Conservation (phyloP, 37 sponge, comb jelly and placozoan species). For the Halichondria panicea region DNA sequence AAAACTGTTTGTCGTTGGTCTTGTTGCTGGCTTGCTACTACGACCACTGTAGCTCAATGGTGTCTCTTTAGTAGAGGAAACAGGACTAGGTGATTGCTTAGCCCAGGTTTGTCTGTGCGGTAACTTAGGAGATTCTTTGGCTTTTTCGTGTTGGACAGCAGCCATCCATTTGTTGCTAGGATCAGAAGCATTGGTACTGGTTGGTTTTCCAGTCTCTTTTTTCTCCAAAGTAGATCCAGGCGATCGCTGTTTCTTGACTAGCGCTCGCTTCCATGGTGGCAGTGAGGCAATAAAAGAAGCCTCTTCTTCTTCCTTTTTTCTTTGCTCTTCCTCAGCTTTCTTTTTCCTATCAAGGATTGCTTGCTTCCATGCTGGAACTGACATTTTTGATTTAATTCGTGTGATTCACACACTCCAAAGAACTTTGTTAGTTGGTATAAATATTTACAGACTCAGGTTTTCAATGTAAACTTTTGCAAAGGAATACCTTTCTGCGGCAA, state of each 20-base stretch:
- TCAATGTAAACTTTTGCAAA: too few relatives aligned
- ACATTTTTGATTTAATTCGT: too few relatives aligned
- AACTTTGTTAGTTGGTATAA: too few relatives aligned
- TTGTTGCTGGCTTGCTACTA: too few relatives aligned
- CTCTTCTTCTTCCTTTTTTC: slow-evolving; percentile 56
- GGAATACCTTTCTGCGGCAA: too few relatives aligned
- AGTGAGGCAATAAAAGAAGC: slow-evolving; percentile 52
- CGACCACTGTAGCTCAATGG: too few relatives aligned
- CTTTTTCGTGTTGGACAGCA: slow-evolving; percentile 1
- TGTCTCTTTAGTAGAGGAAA: background rate
- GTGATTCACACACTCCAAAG: too few relatives aligned
- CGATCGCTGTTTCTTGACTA: slow-evolving; percentile 7
- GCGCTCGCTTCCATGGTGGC: slow-evolving; percentile 64
- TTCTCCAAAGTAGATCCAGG: background rate
- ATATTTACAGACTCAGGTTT: too few relatives aligned
- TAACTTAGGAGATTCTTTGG: background rate
- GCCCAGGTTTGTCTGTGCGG: background rate
- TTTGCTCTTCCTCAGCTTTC: slow-evolving; percentile 65
- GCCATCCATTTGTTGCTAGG: background rate
- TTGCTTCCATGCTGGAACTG: slow-evolving; percentile 86
- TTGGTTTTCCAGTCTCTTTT: background rate
- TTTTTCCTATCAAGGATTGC: slow-evolving; percentile 66
- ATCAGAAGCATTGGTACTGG: background rate
- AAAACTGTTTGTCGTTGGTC: too few relatives aligned
- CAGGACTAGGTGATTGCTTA: background rate